phyloP scores from a whole-genome alignment of 1,140 invertebrate genomes.

The Drosophila tani region DNA sequence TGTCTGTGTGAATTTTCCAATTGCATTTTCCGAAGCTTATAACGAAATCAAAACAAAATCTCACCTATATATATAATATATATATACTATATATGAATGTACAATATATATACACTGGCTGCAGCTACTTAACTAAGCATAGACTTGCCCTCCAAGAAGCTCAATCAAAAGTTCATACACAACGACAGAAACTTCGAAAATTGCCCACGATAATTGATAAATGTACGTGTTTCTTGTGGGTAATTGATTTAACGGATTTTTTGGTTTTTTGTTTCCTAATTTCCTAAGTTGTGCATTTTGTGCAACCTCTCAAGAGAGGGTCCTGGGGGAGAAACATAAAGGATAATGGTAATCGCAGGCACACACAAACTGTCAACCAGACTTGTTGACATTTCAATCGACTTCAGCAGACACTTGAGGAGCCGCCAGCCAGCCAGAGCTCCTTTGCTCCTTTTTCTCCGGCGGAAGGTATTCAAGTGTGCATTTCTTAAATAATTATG shows the following conservation, averaged over 20 bases:
- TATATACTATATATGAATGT: slow-evolving; percentile 15
- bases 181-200: slow-evolving; percentile 38
- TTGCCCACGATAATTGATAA: slow-evolving; percentile 13
- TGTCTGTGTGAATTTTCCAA: slow-evolving; percentile 40
- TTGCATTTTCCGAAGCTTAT: slow-evolving; percentile 40
- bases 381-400: slow-evolving; percentile 74
- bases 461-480: slow-evolving; percentile 65
- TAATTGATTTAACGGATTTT: slow-evolving; percentile 29
- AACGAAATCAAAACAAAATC: slow-evolving; percentile 30
- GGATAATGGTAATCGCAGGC: slow-evolving; percentile 13
- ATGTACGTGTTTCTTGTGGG: slow-evolving; percentile 17
- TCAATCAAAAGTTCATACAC: slow-evolving; percentile 74
- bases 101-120: slow-evolving; percentile 25
- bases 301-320: slow-evolving; percentile 27
- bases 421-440: slow-evolving; percentile 7
- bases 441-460: slow-evolving; percentile 17
- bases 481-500: slow-evolving; percentile 82
- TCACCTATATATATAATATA: slow-evolving; percentile 16
- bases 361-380: slow-evolving; percentile 59
- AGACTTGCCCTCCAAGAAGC: slow-evolving; percentile 58
- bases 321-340: slow-evolving; percentile 10
- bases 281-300: slow-evolving; percentile 52
- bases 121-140: slow-evolving; percentile 24
- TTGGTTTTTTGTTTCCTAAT: slow-evolving; percentile 6
- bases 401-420: slow-evolving; percentile 53